A percentile compares a stretch with the other conserved stretches of the same genome.
phyloP scores from a whole-genome alignment of 1,140 invertebrate species.

The Drosophila pruinosa region DNA sequence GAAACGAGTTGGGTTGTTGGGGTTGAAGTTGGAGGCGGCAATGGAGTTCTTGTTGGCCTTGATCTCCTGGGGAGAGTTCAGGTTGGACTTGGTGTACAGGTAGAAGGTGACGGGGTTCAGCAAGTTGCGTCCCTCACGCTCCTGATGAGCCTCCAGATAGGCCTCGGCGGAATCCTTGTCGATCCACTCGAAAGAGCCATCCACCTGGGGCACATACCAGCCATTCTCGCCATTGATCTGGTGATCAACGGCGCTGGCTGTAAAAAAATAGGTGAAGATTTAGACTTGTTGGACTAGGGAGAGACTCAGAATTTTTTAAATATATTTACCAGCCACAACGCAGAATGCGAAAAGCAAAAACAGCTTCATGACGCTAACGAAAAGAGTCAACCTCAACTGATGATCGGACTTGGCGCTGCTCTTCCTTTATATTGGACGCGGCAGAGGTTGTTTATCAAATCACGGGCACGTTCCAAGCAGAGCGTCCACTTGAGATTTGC shows the following conservation, averaged over 20 bases:
- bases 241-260: constrained; percentile 53
- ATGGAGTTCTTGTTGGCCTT: constrained; percentile 52
- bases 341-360: constrained; percentile 54
- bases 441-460: constrained; percentile 33
- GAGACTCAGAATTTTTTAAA: background rate
- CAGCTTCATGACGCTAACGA: constrained; percentile 57
- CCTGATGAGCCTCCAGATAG: constrained; percentile 33
- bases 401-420: background rate
- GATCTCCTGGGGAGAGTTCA: constrained; percentile 51
- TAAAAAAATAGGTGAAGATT: background rate
- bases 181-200: constrained; percentile 66
- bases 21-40: constrained; percentile 59
- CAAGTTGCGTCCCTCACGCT: constrained; percentile 27
- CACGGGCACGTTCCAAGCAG: constrained; percentile 26
- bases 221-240: constrained; percentile 66
- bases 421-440: constrained; percentile 48
- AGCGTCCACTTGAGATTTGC: constrained; percentile 57
- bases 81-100: constrained; percentile 68
- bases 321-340: constrained; percentile 55
- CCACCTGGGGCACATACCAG: constrained; percentile 65
- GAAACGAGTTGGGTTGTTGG: constrained; percentile 70
- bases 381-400: constrained; percentile 53
- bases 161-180: constrained; percentile 60
- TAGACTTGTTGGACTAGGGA: background rate
- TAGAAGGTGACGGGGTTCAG: constrained; percentile 75